Evolutionary conservation across 2,888 invertebrate species (phyloP), one percentile per base, ranked within the genome.

Genomic region (Apeira syringaria): DNA sequence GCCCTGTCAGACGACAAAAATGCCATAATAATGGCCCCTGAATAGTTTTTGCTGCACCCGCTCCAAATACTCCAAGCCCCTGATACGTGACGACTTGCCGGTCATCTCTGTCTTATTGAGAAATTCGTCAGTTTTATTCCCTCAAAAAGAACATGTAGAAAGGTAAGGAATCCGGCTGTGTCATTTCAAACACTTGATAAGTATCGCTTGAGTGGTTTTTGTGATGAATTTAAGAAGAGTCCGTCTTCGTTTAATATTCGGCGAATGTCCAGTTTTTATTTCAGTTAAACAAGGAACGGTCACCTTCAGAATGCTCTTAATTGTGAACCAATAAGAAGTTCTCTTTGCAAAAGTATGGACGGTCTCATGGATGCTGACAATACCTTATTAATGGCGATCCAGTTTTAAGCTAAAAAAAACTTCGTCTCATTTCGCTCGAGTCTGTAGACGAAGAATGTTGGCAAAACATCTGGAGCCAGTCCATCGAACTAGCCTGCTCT

Each of bases 151-250:
- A 73, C 74, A 79, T 74, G 72, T 74, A 71, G 59, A 68, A 68
- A 74, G 67, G 70, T 61, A 66, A 68, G 80, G 88, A 87, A 88
- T 88, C 88, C 86, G 73, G 85, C 86, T 87, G 89, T 84, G 89
- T 83, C 89, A 89, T 89, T 89, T 89, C 88, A 88, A 89, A 89
- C 89, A 89, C 89, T 89, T 89, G 86, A 88, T 88, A 89, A 88
- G 85, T 87, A 87, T 87, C 87, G 80, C 68, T 69, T 61, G 74
- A 69, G 53, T 56, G 61, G 65, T 86, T 87, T 88, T 88, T 86
- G 74, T 68, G 74, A 64, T 69, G 70, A 76, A 82, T 78, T 85
- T 85, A 85, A 82, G 78, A 69, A 74, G 78, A 80, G 77, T 77
- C 50, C 69, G 77, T 75, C 75, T 76, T 81, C 74, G 78, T 66